phyloP scores from a whole-genome alignment of 1,140 invertebrate species.

The Ostrea edulis region DNA sequence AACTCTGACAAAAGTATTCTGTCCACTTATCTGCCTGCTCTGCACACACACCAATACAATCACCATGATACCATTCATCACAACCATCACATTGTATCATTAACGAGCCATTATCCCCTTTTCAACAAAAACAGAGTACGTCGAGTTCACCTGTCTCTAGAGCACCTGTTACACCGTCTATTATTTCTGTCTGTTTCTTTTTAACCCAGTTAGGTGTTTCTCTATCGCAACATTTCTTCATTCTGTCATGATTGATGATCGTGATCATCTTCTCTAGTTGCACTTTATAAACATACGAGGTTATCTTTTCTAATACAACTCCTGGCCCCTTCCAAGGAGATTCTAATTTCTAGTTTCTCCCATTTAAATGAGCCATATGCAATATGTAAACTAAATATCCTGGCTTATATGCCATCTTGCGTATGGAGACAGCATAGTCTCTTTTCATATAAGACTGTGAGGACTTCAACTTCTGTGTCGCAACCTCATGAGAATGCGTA shows the following conservation, averaged over 20 bases:
- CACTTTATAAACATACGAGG: no score
- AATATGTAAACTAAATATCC: conserved; percentile 58
- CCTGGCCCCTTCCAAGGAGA: conserved; percentile 60
- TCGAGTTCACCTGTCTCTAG: neutral
- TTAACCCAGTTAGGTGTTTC: no score
- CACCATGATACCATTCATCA: conserved; percentile 52
- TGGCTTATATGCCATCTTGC: conserved; percentile 36
- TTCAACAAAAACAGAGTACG: conserved; percentile 35
- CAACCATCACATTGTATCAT: conserved; percentile 51
- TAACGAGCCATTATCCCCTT: conserved; percentile 31
- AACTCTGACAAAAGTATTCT: neutral
- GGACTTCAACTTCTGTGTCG: no score
- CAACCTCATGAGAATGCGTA: no score
- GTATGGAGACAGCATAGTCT: no score
- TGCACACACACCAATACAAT: conserved; percentile 33
- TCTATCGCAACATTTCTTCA: no score
- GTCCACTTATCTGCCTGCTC: conserved; percentile 14
- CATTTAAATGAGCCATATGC: conserved; percentile 48
- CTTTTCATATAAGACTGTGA: no score
- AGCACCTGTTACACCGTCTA: neutral
- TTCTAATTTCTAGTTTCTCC: conserved; percentile 52
- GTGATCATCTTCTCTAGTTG: no score
- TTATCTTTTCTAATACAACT: conserved; percentile 51
- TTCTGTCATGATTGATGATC: no score
- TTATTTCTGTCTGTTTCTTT: neutral